Evolutionary conservation across 2,797 vertebrate genomes (phyloP), one percentile per base, ranked within the genome.

Genomic region (Neosilurus hyrtlii): DNA sequence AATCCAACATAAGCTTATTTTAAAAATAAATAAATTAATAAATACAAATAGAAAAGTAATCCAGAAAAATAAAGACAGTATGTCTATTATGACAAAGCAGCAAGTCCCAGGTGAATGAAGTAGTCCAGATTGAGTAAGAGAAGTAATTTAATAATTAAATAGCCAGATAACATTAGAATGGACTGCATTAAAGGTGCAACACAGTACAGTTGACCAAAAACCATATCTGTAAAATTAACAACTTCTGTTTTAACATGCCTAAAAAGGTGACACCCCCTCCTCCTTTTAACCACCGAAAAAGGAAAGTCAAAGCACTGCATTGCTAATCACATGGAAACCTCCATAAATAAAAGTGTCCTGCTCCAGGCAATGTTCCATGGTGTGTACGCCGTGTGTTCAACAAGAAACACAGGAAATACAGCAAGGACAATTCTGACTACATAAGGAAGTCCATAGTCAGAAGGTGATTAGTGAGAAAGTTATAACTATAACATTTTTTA

Each of bases 301-400:
- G 57, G 43, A 77, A 30, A 80, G 16, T 63, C 43, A 66, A 37
- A 65, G 16, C 75, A 54, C 14, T 61, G 7, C 24, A 14, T 16
- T 35, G 49, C 68, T 73, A 62, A 73, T 52, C 56, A 83, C 18
- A 71, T 22, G 54, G 57, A 68, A 83, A 61, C 74, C 82, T 83
- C 37, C 24, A 51, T 78, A 78, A 68, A 77, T 57, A 62, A 76
- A 75, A 15, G 37, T 4, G 20, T 78, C n/a, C 35, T 83, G 35
- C 61, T 70, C 4, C 30, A 67, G 63, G 63, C 51, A 79, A 56
- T 15, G 51, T 56, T 67, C 63, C 62, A 59, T 22, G 52, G 43
- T 78, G 30, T 70, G 54, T 63, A 77, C 65, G 70, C 16, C 20
- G 56, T 57, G 9, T 49, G 20, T 24, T 54, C 49, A 75, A 52